phyloP scores from a whole-genome alignment of 2,888 invertebrate species.

The Carabus problematicus region DNA sequence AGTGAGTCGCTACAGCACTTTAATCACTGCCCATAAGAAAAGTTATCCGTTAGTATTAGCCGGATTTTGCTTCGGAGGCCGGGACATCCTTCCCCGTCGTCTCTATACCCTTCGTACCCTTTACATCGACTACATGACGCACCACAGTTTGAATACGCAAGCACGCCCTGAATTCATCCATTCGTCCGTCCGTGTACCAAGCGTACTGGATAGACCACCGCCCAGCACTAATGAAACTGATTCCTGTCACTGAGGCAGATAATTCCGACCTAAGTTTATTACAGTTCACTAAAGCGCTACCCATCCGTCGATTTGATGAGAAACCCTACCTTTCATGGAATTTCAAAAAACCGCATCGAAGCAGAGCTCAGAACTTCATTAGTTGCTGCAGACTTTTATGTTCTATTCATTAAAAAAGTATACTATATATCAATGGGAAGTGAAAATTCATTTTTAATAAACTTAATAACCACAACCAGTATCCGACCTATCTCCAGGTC shows the following conservation, averaged over 20 bases:
- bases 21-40: slow-evolving; percentile 44
- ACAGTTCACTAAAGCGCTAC: slow-evolving; percentile 11
- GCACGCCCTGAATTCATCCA: background rate
- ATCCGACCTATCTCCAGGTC: no score
- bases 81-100: background rate
- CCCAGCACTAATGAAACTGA: background rate
- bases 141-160: background rate
- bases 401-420: no score
- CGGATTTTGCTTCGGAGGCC: slow-evolving; percentile 21
- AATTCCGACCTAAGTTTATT: slow-evolving; percentile 26
- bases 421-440: no score
- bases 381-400: no score
- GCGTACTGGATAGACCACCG: no score
- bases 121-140: background rate
- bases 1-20: slow-evolving; percentile 41
- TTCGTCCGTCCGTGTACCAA: no score
- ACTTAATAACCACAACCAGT: no score
- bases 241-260: slow-evolving; percentile 18
- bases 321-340: background rate
- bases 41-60: slow-evolving; percentile 44
- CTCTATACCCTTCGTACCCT: background rate
- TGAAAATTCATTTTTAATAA: no score
- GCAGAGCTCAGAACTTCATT: no score
- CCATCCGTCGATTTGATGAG: slow-evolving; percentile 16
- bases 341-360: no score